Conservation (phyloP, 2,888 invertebrate species). For the Caenorhabditis parvicauda region DNA sequence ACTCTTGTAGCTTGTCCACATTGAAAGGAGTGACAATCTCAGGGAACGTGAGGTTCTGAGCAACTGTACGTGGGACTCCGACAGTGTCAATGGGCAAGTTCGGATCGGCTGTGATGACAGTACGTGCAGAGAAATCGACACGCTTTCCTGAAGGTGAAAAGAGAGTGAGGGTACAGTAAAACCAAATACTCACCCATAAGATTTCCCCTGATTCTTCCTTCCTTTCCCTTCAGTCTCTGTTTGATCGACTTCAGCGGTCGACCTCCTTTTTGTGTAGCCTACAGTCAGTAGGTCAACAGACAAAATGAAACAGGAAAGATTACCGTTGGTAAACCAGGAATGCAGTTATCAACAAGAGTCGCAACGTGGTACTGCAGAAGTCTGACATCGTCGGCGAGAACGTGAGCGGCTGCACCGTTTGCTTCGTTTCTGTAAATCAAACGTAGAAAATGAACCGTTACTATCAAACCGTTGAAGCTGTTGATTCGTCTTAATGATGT, state of each 20-base stretch:
- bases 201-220: constrained; percentile 97
- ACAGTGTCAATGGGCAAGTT: constrained; percentile 79
- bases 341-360: constrained; percentile 95
- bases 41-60: constrained; percentile 97
- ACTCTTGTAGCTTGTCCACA: constrained; percentile 90
- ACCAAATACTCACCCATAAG: constrained; percentile 85
- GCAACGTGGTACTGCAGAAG: constrained; percentile 98
- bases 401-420: constrained; percentile 94
- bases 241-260: constrained; percentile 96
- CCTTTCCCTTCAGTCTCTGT: constrained; percentile 90
- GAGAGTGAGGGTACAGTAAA: background rate
- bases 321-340: constrained; percentile 85
- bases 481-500: constrained; percentile 96
- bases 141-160: constrained; percentile 66
- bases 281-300: constrained; percentile 1
- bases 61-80: constrained; percentile 94
- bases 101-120: constrained; percentile 74
- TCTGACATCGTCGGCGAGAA: constrained; percentile 91
- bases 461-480: constrained; percentile 73
- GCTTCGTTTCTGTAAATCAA: constrained; percentile 77
- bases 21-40: constrained; percentile 99
- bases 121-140: constrained; percentile 98
- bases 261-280: constrained; percentile 97
- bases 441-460: background rate
- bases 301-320: background rate